These are phyloP conservation scores for Drosophila kokeensis DNA, from an alignment of 2,888 invertebrate genomes.

Conservation along the genomic window DNA sequence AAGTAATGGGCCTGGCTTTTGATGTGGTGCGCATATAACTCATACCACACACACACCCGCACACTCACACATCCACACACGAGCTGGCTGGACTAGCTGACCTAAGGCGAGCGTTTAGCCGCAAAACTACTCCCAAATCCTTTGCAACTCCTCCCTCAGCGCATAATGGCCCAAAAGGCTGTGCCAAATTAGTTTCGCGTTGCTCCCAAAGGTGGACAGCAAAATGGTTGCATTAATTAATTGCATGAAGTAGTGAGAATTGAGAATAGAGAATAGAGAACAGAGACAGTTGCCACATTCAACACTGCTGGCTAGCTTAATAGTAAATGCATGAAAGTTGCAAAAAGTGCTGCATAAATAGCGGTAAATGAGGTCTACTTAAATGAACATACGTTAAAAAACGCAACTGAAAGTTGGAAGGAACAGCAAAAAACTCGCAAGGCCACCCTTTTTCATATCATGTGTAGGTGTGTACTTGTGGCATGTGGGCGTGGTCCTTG, in stretches of 20 bases:
- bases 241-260: constrained; percentile 16
- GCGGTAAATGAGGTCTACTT: constrained; percentile 29
- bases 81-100: neutral
- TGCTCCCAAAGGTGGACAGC: constrained; percentile 27
- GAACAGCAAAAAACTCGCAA: neutral
- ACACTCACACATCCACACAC: constrained; percentile 21
- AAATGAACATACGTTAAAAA: constrained; percentile 23
- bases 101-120: neutral
- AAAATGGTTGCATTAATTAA: constrained; percentile 64
- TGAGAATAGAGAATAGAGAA: neutral
- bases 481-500: constrained; percentile 29
- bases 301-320: constrained; percentile 1
- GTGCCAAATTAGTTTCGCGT: constrained; percentile 62
- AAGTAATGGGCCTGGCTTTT: constrained; percentile 31
- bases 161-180: constrained; percentile 12
- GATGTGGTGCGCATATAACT: constrained; percentile 24
- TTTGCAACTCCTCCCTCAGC: neutral
- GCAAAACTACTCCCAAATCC: neutral
- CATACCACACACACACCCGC: constrained; percentile 10
- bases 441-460: neutral
- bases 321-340: constrained; percentile 32
- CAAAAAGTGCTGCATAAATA: constrained; percentile 43
- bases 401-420: constrained; percentile 26
- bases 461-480: constrained; percentile 15
- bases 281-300: constrained; percentile 5